Percentiles rank a stretch among this genome's conserved stretches.
Evolutionary conservation across 2,888 invertebrate genomes (phyloP).

Genomic region (Axea sp.): DNA sequence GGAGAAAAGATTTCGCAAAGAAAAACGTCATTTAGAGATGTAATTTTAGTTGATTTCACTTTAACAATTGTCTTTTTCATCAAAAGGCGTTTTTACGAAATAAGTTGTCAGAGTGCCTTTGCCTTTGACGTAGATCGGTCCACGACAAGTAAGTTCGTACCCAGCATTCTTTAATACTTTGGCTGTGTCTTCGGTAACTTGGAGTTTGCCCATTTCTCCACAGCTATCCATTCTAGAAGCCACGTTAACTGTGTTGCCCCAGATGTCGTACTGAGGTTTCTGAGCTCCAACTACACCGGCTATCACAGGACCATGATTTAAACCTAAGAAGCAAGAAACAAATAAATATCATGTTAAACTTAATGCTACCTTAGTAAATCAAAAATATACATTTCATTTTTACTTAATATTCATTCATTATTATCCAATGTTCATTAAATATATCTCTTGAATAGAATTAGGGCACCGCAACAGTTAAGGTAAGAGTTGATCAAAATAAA

Average conservation of each 20-base stretch:
- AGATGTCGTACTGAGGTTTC: constrained; percentile 99
- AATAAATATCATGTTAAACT: constrained; percentile 2
- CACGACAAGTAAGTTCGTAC: constrained; percentile 93
- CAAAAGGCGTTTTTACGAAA: constrained; percentile 92
- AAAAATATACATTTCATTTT: no score
- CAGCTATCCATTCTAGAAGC: constrained; percentile 98
- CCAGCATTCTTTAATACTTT: constrained; percentile 91
- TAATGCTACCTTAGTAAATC: no score
- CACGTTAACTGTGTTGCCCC: constrained; percentile 99
- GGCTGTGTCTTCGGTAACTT: constrained; percentile 91
- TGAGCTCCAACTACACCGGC: constrained; percentile 98
- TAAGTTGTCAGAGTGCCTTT: constrained; percentile 95
- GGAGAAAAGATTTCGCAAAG: not conserved
- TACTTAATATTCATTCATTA: no score
- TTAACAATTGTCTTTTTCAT: constrained; percentile 80
- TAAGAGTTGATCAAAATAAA: no score
- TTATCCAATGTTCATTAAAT: no score
- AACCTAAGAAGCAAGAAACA: constrained; percentile 80
- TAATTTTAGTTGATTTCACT: constrained; percentile 3
- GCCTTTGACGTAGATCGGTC: constrained; percentile 96
- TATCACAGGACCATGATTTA: constrained; percentile 94
- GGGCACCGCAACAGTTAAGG: no score
- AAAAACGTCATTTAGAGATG: no score
- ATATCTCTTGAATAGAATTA: no score
- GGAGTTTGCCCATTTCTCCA: constrained; percentile 92